phyloP scores from a whole-genome alignment of 2,113 vertebrate genomes.

The Thamnophis sirtalis region DNA sequence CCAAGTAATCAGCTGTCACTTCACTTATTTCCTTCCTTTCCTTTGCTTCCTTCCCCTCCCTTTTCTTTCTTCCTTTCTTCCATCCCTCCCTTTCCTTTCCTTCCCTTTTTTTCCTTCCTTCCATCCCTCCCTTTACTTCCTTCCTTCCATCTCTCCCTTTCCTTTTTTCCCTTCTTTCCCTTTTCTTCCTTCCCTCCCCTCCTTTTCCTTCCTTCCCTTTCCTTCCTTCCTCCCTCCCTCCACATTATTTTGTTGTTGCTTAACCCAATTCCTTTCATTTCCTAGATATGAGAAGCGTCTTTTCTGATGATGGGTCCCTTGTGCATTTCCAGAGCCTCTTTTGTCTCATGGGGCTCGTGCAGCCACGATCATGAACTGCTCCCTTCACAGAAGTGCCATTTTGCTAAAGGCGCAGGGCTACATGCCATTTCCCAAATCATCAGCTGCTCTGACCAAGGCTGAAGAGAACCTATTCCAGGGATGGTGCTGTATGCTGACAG shows the following conservation, averaged over 20 bases:
- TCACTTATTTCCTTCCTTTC: background rate
- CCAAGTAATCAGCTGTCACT: background rate
- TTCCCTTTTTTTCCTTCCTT: background rate
- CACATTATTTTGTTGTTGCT: background rate
- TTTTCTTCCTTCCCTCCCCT: too few relatives aligned
- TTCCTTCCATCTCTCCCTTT: too few relatives aligned
- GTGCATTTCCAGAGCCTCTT: conserved; percentile 11
- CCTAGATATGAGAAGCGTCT: conserved; percentile 93
- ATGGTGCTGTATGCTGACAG: background rate
- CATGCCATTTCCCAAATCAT: conserved; percentile 28
- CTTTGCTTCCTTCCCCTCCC: too few relatives aligned
- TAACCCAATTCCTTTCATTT: conserved; percentile 13
- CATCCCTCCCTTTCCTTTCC: too few relatives aligned
- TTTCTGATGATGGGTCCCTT: conserved; percentile 72
- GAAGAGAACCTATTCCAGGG: conserved; percentile 8
- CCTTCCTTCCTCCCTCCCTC: too few relatives aligned
- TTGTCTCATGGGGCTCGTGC: conserved; percentile 19
- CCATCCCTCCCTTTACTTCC: background rate
- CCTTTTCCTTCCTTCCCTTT: background rate
- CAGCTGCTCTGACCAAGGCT: conserved; percentile 51
- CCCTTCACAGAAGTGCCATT: conserved; percentile 53
- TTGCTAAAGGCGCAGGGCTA: conserved; percentile 12
- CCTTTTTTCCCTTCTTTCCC: background rate
- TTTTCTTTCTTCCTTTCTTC: too few relatives aligned
- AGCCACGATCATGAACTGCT: background rate